Conservation (phyloP, 2,888 invertebrate genomes). For the Phytoseiulus persimilis region DNA sequence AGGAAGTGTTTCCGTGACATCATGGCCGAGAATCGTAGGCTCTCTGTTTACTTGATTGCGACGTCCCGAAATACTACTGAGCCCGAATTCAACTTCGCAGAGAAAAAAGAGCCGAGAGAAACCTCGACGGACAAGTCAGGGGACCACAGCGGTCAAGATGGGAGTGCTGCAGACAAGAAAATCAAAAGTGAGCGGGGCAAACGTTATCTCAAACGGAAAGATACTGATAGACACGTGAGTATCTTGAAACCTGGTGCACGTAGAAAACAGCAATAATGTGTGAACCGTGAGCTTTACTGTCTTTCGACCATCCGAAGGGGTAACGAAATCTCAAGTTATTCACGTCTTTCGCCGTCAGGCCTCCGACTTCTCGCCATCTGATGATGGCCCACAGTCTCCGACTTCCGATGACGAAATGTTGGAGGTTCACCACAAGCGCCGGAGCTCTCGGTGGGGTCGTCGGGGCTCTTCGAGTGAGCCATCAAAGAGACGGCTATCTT, state of each 20-base stretch:
- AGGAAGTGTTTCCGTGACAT: background rate
- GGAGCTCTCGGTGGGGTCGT: constrained; percentile 9
- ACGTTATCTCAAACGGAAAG: constrained; percentile 27
- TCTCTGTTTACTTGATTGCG: background rate
- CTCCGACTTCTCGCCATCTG: constrained; percentile 15
- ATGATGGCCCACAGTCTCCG: constrained; percentile 14
- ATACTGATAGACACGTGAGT: background rate
- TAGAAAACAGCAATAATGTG: too few relatives aligned
- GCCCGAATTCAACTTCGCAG: background rate
- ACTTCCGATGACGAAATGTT: constrained; percentile 25
- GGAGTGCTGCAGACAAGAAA: background rate
- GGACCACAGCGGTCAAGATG: constrained; percentile 23
- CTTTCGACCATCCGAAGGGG: too few relatives aligned
- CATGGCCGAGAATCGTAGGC: background rate
- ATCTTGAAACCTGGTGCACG: too few relatives aligned
- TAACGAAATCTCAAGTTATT: too few relatives aligned
- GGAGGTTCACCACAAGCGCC: constrained; percentile 11
- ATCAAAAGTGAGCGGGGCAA: constrained; percentile 6
- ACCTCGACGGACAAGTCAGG: constrained; percentile 16
- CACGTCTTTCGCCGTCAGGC: too few relatives aligned
- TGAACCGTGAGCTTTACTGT: too few relatives aligned
- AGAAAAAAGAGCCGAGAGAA: constrained; percentile 33
- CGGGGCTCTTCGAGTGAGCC: background rate
- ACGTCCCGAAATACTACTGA: background rate
- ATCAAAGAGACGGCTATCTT: constrained; percentile 42